Evolutionary conservation across 2,797 vertebrate species (phyloP).

Genomic region (Bovichtus variegatus): DNA sequence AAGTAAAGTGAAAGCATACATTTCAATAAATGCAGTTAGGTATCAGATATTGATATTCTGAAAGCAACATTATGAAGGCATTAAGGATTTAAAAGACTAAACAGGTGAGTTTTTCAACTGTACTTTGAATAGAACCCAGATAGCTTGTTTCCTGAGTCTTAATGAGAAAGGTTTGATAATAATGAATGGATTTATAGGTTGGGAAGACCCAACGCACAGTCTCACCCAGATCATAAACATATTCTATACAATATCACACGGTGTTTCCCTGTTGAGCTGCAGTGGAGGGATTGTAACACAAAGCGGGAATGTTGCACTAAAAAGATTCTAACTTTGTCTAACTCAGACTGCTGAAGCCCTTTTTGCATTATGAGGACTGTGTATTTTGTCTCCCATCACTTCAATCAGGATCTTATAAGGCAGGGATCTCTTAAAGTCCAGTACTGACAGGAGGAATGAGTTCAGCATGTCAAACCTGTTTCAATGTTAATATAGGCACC

Average conservation of each 20-base stretch:
- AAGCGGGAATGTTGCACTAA: background rate
- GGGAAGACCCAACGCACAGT: background rate
- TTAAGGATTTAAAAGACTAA: background rate
- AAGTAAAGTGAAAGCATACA: background rate
- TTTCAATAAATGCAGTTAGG: background rate
- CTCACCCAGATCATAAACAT: background rate
- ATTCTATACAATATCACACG: background rate
- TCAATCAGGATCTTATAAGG: background rate
- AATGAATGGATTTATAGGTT: background rate
- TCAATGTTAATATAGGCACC: background rate
- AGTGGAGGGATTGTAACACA: background rate
- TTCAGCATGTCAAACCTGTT: background rate
- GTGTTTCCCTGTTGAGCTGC: background rate
- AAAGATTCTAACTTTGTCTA: constrained; percentile 7
- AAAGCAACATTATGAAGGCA: background rate
- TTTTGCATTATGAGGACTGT: background rate
- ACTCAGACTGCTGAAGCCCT: background rate
- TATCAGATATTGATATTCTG: background rate
- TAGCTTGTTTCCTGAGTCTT: constrained; percentile 8
- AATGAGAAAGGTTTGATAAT: background rate
- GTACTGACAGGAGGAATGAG: background rate
- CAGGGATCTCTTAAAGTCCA: background rate
- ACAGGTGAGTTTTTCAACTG: constrained; percentile 10
- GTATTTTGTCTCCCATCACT: background rate
- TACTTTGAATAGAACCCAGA: background rate